Base-by-base conservation (phyloP, 2,797 vertebrate genomes). In the Lates japonicus region DNA sequence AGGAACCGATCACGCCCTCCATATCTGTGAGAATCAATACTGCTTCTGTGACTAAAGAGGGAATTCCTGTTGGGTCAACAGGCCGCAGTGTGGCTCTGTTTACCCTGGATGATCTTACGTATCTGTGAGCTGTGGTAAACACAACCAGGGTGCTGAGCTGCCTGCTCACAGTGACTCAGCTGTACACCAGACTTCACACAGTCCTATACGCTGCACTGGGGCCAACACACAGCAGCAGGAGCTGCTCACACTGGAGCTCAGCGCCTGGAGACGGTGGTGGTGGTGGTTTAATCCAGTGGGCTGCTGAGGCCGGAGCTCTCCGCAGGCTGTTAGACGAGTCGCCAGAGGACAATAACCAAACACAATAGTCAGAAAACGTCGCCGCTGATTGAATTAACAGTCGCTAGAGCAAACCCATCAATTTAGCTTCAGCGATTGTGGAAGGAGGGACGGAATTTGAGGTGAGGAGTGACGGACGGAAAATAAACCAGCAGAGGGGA, bases 81-180 rank as follows among this genome's bases (percentile, higher is more conserved):
- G 58, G 60, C 59, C 60, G 22, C 42, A 41, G 37, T 7, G 42
- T 42, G 54, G 41, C 37, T 63, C 51, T 65, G 80, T 78, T 87
- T 67, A 1, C 64, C 58, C 48, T 4, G n/a, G 20, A 25, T 16
- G n/a, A 66, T 77, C 46, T 12, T 41, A 4, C 55, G 69, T 78
- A 74, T 68, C 39, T 76, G 19, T 20, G 66, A 76, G 78, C 85
- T 58, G 75, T 76, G 6, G 83, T 76, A 87, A 88, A 90, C 80
- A 86, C 72, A 74, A 89, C 84, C 88, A 91, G n/a, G 88, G 88
- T 87, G 87, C 71, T 33, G 86, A 86, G 81, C 51, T n/a, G 62
- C 86, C 86, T 87, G 85, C 87, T 87, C 1, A 22, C 70, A 3
- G 78, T 84, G 85, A 84, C 77, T 90, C 85, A 80, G 76, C 70